Conservation (phyloP, 1,140 invertebrate species). For the Drosophila kurseongensis region DNA sequence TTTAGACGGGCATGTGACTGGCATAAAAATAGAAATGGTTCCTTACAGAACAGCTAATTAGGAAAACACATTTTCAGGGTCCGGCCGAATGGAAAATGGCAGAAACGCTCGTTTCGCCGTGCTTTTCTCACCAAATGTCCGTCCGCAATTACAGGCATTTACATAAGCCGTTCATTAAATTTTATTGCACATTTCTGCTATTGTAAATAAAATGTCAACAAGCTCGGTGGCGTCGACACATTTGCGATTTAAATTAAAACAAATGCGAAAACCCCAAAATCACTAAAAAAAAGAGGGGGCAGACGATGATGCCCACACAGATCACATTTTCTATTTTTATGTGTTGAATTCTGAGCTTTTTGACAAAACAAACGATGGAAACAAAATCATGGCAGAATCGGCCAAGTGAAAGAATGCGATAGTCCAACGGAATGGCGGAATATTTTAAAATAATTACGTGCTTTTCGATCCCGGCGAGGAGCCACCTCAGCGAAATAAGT, state of each 20-base stretch:
- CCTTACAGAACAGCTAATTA: slow-evolving; percentile 54
- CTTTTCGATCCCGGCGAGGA: slow-evolving; percentile 21
- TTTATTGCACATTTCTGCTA: slow-evolving; percentile 49
- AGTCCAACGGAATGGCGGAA: slow-evolving; percentile 52
- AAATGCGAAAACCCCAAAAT: slow-evolving; percentile 35
- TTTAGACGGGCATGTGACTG: slow-evolving; percentile 24
- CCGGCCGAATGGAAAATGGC: slow-evolving; percentile 36
- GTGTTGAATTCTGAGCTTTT: slow-evolving; percentile 9
- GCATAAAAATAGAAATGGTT: slow-evolving; percentile 47
- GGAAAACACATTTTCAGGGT: slow-evolving; percentile 57
- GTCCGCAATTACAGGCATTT: slow-evolving; percentile 50
- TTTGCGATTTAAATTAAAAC: slow-evolving; percentile 56
- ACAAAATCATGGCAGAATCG: slow-evolving; percentile 14
- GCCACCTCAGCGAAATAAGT: slow-evolving; percentile 57
- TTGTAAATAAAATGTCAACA: slow-evolving; percentile 63
- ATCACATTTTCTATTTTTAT: slow-evolving; percentile 50
- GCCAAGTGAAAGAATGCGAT: slow-evolving; percentile 35
- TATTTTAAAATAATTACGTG: slow-evolving; percentile 64
- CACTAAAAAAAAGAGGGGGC: slow-evolving; percentile 1
- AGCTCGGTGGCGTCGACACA: slow-evolving; percentile 27
- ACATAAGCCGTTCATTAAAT: slow-evolving; percentile 59
- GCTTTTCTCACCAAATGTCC: slow-evolving; percentile 41
- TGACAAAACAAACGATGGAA: slow-evolving; percentile 40
- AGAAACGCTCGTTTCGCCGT: slow-evolving; percentile 41
- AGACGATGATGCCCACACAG: slow-evolving; percentile 35